A percentile compares a stretch with the other conserved stretches of the same genome.
Conservation (phyloP, 1,140 invertebrate genomes). For the Metopolophium dirhodum region DNA sequence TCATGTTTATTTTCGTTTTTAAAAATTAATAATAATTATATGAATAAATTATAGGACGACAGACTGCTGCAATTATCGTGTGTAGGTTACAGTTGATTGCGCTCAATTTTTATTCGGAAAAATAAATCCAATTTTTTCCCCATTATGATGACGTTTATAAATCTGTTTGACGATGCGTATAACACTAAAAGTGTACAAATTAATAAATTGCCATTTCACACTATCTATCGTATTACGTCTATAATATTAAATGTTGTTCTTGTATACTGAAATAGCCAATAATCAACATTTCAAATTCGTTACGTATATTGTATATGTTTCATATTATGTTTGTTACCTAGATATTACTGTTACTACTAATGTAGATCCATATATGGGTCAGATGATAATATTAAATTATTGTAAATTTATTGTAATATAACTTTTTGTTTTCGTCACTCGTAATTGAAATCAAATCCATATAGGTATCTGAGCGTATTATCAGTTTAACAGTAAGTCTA, state of each 20-base stretch:
- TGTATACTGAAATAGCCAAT: not conserved
- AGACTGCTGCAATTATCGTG: not conserved
- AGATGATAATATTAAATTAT: not conserved
- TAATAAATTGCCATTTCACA: not conserved
- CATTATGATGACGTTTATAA: not conserved
- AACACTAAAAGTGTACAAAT: not conserved
- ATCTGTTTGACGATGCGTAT: not conserved
- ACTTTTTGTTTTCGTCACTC: not conserved
- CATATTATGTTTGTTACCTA: not conserved
- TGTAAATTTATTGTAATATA: not conserved
- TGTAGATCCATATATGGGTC: not conserved
- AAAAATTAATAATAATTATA: not conserved
- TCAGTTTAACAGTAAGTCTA: not conserved
- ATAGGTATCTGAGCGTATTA: not conserved
- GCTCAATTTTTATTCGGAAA: not conserved
- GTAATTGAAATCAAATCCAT: not conserved
- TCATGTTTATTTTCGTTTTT: not conserved
- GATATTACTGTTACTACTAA: not conserved
- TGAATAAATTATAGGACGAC: not conserved
- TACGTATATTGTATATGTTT: not conserved
- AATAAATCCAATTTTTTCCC: not conserved
- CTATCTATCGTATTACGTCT: not conserved
- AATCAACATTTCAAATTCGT: not conserved
- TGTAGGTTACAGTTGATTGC: not conserved
- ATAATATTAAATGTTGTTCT: constrained; percentile 3